These are phyloP conservation scores for Clarias macrocephalus DNA, from an alignment of 2,113 vertebrate genomes.

Conservation along the genomic window DNA sequence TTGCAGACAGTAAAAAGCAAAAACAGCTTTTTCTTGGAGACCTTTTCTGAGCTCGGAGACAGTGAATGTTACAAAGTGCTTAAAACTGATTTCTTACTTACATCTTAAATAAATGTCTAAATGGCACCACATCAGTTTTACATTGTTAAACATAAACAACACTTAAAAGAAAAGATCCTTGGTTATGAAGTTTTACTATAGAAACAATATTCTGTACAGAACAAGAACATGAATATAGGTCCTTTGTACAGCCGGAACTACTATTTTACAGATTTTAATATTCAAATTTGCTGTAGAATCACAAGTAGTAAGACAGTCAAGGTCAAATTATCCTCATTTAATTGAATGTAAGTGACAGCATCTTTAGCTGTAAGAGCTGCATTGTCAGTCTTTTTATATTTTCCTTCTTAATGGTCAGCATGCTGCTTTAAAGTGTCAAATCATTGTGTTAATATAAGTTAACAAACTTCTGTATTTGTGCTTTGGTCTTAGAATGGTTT, in stretches of 20 bases:
- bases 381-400: background rate
- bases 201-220: background rate
- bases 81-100: no score
- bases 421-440: background rate
- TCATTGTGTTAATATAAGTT: background rate
- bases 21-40: background rate
- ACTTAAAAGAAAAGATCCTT: background rate
- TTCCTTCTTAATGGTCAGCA: background rate
- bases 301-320: background rate
- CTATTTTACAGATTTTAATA: no score
- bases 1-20: no score
- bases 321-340: background rate
- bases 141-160: background rate
- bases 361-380: background rate
- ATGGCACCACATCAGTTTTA: background rate
- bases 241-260: background rate
- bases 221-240: background rate
- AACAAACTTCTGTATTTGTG: conserved; percentile 30
- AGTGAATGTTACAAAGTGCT: background rate
- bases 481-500: conserved; percentile 79
- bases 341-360: background rate
- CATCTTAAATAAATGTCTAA: background rate
- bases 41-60: background rate
- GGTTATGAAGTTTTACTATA: background rate
- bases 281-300: background rate